phyloP scores from a whole-genome alignment of 1,140 invertebrate genomes.

The Drosophila kepulauana region DNA sequence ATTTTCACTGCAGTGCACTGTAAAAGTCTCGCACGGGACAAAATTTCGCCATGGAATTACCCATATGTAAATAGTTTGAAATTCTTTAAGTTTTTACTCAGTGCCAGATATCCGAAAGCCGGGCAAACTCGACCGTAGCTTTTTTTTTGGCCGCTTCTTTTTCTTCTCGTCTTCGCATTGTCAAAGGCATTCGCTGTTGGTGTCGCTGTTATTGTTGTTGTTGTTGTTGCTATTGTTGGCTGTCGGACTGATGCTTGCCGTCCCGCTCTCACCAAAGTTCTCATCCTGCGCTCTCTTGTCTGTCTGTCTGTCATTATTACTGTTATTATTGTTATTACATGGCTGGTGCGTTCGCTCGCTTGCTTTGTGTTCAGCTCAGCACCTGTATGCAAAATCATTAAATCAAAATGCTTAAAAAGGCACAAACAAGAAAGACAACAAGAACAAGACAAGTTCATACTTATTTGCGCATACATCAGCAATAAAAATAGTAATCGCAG shows the following conservation, averaged over 20 bases:
- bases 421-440: background rate
- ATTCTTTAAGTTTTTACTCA: background rate
- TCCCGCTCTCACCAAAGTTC: background rate
- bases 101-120: background rate
- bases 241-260: background rate
- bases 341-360: background rate
- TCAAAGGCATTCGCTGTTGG: conserved; percentile 27
- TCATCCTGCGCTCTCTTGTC: background rate
- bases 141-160: conserved; percentile 10
- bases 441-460: conserved; percentile 2
- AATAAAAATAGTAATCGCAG: background rate
- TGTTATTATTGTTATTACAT: conserved; percentile 47
- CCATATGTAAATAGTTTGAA: no score
- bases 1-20: no score
- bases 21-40: no score
- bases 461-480: conserved; percentile 5
- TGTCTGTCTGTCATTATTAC: conserved; percentile 16
- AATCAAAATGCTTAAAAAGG: background rate
- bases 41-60: no score
- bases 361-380: background rate
- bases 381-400: conserved; percentile 2
- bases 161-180: conserved; percentile 34
- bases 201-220: conserved; percentile 6
- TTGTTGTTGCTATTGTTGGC: conserved; percentile 15
- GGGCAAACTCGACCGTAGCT: background rate